A percentile compares a stretch with the other conserved stretches of the same genome.
Conservation (phyloP, 2,888 invertebrate genomes). For the Lasioglossum pauxillum region DNA sequence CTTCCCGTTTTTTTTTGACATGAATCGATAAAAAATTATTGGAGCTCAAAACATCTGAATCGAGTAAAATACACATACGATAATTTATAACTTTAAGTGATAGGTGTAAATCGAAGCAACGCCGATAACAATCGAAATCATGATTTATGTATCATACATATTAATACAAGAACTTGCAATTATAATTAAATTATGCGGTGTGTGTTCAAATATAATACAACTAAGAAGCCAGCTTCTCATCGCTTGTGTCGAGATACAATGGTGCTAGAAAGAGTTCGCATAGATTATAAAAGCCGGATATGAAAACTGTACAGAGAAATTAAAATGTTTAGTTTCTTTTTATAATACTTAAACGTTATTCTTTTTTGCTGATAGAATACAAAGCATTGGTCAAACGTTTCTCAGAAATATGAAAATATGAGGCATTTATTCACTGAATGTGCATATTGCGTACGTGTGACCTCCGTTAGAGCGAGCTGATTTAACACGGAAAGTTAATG, state of each 20-base stretch:
- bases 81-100: constrained; percentile 3
- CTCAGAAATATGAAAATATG: constrained; percentile 32
- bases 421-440: constrained; percentile 32
- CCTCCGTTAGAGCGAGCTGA: constrained; percentile 27
- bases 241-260: constrained; percentile 25
- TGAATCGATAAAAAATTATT: constrained; percentile 19
- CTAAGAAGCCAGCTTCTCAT: constrained; percentile 64
- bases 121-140: constrained; percentile 40
- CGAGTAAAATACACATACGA: neutral
- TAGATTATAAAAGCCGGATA: constrained; percentile 48
- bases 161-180: constrained; percentile 36
- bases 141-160: constrained; percentile 52
- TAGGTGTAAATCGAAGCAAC: constrained; percentile 11
- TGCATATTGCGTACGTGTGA: constrained; percentile 31
- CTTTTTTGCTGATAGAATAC: constrained; percentile 25
- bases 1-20: constrained; percentile 9
- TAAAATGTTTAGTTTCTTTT: constrained; percentile 20
- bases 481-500: constrained; percentile 25
- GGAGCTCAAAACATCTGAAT: constrained; percentile 34
- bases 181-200: constrained; percentile 40
- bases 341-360: constrained; percentile 28
- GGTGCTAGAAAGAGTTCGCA: constrained; percentile 16
- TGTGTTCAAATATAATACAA: constrained; percentile 44
- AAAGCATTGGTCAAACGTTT: constrained; percentile 30
- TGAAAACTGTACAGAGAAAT: constrained; percentile 42